Percentiles rank a stretch among this genome's conserved stretches.
phyloP scores from a whole-genome alignment of 2,797 vertebrate genomes.

The Champsocephalus esox region DNA sequence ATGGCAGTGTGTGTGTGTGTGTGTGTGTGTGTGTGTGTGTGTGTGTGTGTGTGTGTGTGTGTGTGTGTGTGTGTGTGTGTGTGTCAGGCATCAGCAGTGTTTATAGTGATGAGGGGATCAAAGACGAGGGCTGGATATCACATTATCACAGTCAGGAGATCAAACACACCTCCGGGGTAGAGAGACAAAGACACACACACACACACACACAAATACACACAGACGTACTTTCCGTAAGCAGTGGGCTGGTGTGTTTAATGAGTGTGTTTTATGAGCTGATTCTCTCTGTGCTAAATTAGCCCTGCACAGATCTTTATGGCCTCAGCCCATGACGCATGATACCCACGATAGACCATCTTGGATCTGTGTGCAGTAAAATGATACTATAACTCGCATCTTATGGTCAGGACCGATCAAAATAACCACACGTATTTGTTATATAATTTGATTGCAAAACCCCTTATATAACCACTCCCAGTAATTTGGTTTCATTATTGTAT shows the following conservation, averaged over 20 bases:
- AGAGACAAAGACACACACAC: slow-evolving; percentile 26
- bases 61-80: slow-evolving; percentile 32
- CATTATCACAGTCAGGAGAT: slow-evolving; percentile 76
- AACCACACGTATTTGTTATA: too few relatives aligned
- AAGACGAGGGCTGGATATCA: slow-evolving; percentile 71
- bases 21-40: too few relatives aligned
- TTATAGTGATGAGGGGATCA: slow-evolving; percentile 75
- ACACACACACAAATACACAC: slow-evolving; percentile 34
- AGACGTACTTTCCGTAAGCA: neutral
- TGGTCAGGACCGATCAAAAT: too few relatives aligned
- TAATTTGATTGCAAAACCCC: too few relatives aligned
- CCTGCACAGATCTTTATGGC: slow-evolving; percentile 38
- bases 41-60: too few relatives aligned
- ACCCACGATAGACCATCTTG: too few relatives aligned
- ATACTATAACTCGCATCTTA: too few relatives aligned
- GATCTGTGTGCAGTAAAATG: too few relatives aligned
- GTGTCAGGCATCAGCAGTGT: slow-evolving; percentile 62
- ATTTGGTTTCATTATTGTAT: too few relatives aligned
- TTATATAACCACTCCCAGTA: too few relatives aligned
- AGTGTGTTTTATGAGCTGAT: slow-evolving; percentile 52
- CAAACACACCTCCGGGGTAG: slow-evolving; percentile 71
- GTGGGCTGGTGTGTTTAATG: neutral
- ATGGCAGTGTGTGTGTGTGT: slow-evolving; percentile 52
- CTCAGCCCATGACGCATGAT: neutral
- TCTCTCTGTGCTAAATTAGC: slow-evolving; percentile 54